These are phyloP conservation scores for Busseola fusca DNA, from an alignment of 2,888 invertebrate species.

Conservation along the genomic window DNA sequence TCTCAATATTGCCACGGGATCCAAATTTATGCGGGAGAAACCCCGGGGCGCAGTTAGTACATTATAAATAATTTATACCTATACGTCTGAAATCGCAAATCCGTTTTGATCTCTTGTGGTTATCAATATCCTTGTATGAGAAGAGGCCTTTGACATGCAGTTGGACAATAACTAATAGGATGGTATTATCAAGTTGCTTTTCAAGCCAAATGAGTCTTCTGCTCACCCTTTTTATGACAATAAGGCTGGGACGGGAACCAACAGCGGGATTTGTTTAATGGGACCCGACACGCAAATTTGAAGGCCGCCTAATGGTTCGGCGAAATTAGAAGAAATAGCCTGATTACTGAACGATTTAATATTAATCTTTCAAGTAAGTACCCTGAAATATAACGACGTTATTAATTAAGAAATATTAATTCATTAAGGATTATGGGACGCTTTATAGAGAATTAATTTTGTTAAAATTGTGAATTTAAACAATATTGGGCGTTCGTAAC, in stretches of 20 bases:
- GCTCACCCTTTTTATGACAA: not conserved
- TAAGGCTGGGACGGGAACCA: constrained; percentile 20
- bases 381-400: constrained; percentile 19
- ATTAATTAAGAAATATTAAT: constrained; percentile 42
- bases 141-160: not conserved
- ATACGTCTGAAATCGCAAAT: not conserved
- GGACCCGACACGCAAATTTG: constrained; percentile 45
- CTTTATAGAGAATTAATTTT: not conserved
- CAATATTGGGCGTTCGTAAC: not conserved
- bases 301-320: constrained; percentile 48
- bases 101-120: not conserved
- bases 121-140: not conserved
- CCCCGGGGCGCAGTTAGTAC: too few species aligned
- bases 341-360: constrained; percentile 46
- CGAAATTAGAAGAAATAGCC: constrained; percentile 44
- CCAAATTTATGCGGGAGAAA: too few species aligned
- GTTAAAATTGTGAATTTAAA: not conserved
- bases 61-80: too few species aligned
- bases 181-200: not conserved
- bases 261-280: constrained; percentile 48
- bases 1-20: too few species aligned
- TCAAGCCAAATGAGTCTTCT: constrained; percentile 27
- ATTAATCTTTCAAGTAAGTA: constrained; percentile 39
- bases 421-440: constrained; percentile 19
- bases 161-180: not conserved